Evolutionary conservation across 1,140 invertebrate species (phyloP), one percentile per base, ranked within the genome.

Genomic region (Oncopeltus fasciatus): DNA sequence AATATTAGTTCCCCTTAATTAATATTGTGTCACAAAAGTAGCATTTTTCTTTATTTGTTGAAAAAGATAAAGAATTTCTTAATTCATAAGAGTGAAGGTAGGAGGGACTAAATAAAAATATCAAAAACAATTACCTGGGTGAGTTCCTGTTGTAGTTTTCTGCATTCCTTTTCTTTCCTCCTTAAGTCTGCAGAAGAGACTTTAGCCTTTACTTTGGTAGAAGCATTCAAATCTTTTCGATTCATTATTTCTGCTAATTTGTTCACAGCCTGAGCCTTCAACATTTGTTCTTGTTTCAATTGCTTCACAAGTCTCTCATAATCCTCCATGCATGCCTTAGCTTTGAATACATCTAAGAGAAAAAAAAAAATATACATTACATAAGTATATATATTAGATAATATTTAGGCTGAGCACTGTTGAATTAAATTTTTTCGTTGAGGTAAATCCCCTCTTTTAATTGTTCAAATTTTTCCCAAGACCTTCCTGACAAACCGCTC

Each of bases 171-270:
- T 70, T 98, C 95, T 70, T 95, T 95, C 69, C 91, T 88, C 60
- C 87, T 79, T 28, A 92, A 70, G 72, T 92, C 88, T 4, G 82
- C 83, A 0, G 85, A 83, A 0, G 85, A 84, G 65, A 83, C 76
- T 77, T 86, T 86, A 20, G 77, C 77, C 70, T 81, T 81, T 29
- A 79, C 80, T 68, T 83, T 81, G 2, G 80, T 80, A 62, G 75
- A 70, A 2, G 76, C 76, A 57, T 80, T 81, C 63, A 86, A 75
- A 70, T 92, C 90, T 74, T 92, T 93, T 46, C 88, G 80, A 71
- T 95, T 94, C 88, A 98, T 92, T 24, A 98, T 90, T 75, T 98
- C 94, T 4, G 93, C 90, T 49, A 98, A 77, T 73, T 98, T 98
- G 74, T 96, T 95, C 29, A 98, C 92, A 53, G 95, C 95, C 74